Evolutionary conservation across 2,888 invertebrate genomes (phyloP).

Genomic region (Chymomyza caudatula): DNA sequence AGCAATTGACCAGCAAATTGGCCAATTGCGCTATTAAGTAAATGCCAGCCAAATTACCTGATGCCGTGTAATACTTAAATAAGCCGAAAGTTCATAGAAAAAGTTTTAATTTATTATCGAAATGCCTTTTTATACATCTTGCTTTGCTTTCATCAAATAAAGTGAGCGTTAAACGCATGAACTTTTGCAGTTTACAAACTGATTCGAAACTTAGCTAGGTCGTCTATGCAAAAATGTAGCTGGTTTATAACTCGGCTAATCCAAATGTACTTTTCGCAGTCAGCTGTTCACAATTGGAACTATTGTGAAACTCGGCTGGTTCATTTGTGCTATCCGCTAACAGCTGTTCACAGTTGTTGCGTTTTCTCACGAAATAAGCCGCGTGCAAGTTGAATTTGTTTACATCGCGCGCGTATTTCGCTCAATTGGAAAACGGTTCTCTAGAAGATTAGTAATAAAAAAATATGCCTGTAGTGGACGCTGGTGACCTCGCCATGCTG

Average conservation of each 20-base stretch:
- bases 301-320: not conserved
- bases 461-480: constrained; percentile 73
- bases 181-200: not conserved
- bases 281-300: not conserved
- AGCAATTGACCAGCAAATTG: constrained; percentile 86
- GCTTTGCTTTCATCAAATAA: not conserved
- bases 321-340: not conserved
- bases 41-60: constrained; percentile 51
- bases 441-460: not conserved
- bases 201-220: not conserved
- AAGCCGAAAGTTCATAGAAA: constrained; percentile 24
- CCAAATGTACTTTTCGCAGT: not conserved
- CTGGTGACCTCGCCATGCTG: constrained; percentile 78
- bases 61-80: constrained; percentile 59
- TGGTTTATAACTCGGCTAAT: not conserved
- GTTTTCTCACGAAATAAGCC: constrained; percentile 16
- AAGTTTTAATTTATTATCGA: constrained; percentile 6
- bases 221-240: not conserved
- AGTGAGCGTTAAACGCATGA: not conserved
- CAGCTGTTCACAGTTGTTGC: constrained; percentile 29
- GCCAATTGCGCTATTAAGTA: constrained; percentile 91
- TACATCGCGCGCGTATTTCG: not conserved
- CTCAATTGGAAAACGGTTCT: not conserved
- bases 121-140: constrained; percentile 33
- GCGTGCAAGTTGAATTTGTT: constrained; percentile 2